Conservation (phyloP, 2,888 invertebrate species). For the Monopis laevigella region DNA sequence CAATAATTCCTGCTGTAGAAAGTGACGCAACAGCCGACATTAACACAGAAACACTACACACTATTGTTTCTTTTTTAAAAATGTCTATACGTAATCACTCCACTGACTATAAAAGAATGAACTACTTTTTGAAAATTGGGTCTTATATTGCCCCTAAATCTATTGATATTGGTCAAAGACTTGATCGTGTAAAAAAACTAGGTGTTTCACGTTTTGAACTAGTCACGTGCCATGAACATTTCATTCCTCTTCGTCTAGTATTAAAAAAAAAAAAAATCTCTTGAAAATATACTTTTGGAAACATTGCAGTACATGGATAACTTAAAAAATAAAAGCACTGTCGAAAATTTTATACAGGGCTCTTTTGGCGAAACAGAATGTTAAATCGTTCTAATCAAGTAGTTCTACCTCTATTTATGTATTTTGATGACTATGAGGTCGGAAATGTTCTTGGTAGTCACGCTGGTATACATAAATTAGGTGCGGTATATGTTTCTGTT, state of each 20-base stretch:
- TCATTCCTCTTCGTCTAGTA: constrained; percentile 6
- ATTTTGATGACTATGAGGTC: constrained; percentile 16
- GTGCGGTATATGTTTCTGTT: constrained; percentile 13
- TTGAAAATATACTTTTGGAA: not conserved
- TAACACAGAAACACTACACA: not conserved
- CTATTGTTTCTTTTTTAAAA: not conserved
- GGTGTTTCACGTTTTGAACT: not conserved
- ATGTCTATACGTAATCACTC: not conserved
- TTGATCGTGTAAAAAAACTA: constrained; percentile 5
- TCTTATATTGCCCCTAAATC: constrained; percentile 11
- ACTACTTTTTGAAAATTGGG: constrained; percentile 7
- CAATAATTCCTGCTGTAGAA: no score
- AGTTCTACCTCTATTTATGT: constrained; percentile 12
- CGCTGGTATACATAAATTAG: constrained; percentile 15
- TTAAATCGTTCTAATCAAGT: not conserved
- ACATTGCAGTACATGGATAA: constrained; percentile 3
- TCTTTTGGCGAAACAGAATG: constrained; percentile 4
- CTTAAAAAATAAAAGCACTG: not conserved
- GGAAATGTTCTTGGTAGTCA: constrained; percentile 14
- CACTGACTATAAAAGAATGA: constrained; percentile 7
- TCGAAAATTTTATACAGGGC: constrained; percentile 6
- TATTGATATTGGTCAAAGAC: constrained; percentile 11
- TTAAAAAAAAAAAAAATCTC: constrained; percentile 1
- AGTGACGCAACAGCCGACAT: no score
- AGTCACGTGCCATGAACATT: not conserved